These are phyloP conservation scores for Kryphioiulus occultus DNA, from an alignment of 2,888 invertebrate species.

Conservation along the genomic window DNA sequence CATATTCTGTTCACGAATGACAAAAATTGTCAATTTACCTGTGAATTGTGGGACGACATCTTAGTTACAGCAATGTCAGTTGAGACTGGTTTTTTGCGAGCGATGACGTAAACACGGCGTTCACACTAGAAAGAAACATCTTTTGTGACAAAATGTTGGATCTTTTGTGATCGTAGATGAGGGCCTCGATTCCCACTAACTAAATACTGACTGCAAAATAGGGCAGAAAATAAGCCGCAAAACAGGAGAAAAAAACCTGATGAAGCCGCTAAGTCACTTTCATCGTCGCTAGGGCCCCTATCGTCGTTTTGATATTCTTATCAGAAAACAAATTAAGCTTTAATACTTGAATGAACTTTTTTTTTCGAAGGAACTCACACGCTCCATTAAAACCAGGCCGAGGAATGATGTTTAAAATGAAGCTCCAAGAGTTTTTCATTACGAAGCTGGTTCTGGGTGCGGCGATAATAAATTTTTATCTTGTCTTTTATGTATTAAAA, in stretches of 20 bases:
- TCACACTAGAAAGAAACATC: background rate
- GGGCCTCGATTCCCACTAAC: background rate
- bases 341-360: conserved; percentile 17
- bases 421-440: background rate
- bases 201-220: background rate
- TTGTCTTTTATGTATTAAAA: background rate
- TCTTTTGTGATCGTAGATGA: conserved; percentile 9
- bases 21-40: background rate
- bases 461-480: conserved; percentile 19
- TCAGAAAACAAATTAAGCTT: conserved; percentile 35
- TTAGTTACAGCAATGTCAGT: background rate
- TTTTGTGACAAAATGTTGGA: background rate
- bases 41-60: background rate
- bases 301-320: conserved; percentile 20
- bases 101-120: background rate
- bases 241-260: background rate
- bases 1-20: background rate
- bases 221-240: background rate
- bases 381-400: conserved; percentile 6
- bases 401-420: conserved; percentile 15
- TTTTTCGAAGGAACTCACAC: background rate
- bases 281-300: background rate
- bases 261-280: conserved; percentile 18
- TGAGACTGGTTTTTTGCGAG: background rate
- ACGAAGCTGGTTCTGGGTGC: background rate